These are phyloP conservation scores for Neosalanx taihuensis DNA, from an alignment of 2,797 vertebrate genomes.

Conservation along the genomic window DNA sequence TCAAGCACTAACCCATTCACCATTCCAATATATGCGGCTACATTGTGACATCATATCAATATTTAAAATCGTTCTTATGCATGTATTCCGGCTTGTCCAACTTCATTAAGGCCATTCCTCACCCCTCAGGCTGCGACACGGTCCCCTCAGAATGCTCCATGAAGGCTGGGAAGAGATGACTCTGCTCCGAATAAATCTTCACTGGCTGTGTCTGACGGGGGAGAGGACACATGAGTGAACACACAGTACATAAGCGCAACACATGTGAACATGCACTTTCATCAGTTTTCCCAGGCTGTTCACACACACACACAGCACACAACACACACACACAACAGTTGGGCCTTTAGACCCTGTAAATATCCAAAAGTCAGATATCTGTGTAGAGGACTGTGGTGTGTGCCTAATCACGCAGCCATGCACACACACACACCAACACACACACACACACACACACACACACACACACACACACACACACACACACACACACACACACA, in stretches of 20 bases:
- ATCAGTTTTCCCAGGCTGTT: no score
- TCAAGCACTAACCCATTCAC: slow-evolving; percentile 76
- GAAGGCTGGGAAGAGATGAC: slow-evolving; percentile 67
- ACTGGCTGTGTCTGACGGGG: slow-evolving; percentile 5
- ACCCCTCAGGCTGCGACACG: slow-evolving; percentile 74
- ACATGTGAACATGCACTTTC: slow-evolving; percentile 2
- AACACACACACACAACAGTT: slow-evolving; percentile 5
- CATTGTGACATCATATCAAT: slow-evolving; percentile 88
- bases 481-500: neutral
- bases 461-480: neutral
- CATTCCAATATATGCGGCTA: slow-evolving; percentile 80
- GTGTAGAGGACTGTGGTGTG: no score
- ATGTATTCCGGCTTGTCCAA: slow-evolving; percentile 90
- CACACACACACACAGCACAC: slow-evolving; percentile 5
- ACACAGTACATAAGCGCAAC: neutral
- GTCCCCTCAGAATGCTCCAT: slow-evolving; percentile 81
- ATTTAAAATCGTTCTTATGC: slow-evolving; percentile 92
- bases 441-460: neutral
- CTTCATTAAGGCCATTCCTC: slow-evolving; percentile 91
- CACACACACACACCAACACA: neutral
- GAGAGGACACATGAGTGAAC: neutral
- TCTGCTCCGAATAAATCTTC: slow-evolving; percentile 32
- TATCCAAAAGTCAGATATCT: no score
- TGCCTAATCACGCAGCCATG: neutral
- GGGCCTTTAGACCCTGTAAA: no score